phyloP scores from a whole-genome alignment of 1,140 invertebrate species.

The Calliopsis andreniformis region DNA sequence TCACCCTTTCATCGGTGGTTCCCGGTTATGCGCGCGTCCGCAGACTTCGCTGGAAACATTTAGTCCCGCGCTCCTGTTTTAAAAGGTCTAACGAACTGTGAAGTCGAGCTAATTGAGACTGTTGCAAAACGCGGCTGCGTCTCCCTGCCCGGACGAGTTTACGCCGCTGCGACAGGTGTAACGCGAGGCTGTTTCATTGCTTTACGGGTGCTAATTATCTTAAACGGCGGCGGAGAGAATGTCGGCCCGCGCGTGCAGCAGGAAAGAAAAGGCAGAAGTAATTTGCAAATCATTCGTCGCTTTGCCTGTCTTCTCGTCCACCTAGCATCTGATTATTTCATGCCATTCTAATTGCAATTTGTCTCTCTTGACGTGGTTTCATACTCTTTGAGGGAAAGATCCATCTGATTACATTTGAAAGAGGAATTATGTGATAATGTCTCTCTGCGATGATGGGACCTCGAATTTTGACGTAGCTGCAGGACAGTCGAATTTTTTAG shows the following conservation, averaged over 20 bases:
- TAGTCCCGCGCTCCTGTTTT: constrained; percentile 62
- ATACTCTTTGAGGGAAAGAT: not conserved
- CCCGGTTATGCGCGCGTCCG: constrained; percentile 17
- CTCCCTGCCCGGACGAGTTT: constrained; percentile 57
- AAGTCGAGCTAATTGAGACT: constrained; percentile 69
- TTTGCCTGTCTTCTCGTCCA: not conserved
- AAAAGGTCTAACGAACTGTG: constrained; percentile 71
- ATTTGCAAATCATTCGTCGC: constrained; percentile 30
- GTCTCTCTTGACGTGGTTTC: not conserved
- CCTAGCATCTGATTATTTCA: constrained; percentile 16
- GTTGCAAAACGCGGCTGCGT: constrained; percentile 60
- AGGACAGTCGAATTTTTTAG: not conserved
- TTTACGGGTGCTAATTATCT: constrained; percentile 64
- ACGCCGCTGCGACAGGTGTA: constrained; percentile 63
- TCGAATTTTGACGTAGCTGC: not conserved
- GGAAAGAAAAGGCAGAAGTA: constrained; percentile 2
- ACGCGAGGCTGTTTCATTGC: constrained; percentile 62
- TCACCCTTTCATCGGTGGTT: constrained; percentile 7
- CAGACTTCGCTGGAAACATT: constrained; percentile 59
- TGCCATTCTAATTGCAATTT: not conserved
- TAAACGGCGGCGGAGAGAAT: constrained; percentile 50
- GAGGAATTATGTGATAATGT: constrained; percentile 3
- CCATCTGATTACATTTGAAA: not conserved
- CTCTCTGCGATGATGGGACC: no score
- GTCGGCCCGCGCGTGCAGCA: not conserved